These are phyloP conservation scores for Ancistrus triradiatus DNA, from an alignment of 2,113 vertebrate genomes.

Conservation along the genomic window DNA sequence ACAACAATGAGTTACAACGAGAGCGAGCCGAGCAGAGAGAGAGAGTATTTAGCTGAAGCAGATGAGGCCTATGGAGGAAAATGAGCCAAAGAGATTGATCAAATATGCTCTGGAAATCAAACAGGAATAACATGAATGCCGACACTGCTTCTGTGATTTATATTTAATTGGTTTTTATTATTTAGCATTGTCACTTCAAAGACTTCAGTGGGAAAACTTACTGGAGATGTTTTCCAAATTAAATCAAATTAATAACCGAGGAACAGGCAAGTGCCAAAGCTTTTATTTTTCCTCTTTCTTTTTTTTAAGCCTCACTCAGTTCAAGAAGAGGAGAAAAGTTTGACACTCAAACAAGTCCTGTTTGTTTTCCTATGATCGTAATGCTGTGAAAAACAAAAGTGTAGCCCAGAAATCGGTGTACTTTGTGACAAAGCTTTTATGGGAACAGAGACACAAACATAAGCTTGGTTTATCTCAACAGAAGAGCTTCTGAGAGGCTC, in stretches of 20 bases:
- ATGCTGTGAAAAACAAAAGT: neutral
- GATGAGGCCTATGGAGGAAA: conserved; percentile 60
- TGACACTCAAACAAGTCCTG: neutral
- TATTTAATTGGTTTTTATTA: conserved; percentile 79
- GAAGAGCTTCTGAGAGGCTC: too few relatives aligned
- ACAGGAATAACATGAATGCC: conserved; percentile 64
- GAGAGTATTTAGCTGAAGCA: conserved; percentile 68
- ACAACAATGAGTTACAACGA: conserved; percentile 57
- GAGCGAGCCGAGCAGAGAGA: conserved; percentile 21
- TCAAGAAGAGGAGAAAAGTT: conserved; percentile 16
- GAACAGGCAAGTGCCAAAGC: conserved; percentile 55
- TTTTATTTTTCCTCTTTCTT: conserved; percentile 34
- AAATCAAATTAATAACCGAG: conserved; percentile 68
- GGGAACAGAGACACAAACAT: too few relatives aligned
- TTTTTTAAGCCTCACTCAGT: conserved; percentile 1
- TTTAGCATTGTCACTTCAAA: conserved; percentile 79
- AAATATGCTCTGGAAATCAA: conserved; percentile 71
- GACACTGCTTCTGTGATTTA: conserved; percentile 72
- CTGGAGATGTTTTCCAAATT: conserved; percentile 70
- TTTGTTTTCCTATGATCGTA: conserved; percentile 16
- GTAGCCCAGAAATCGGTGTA: neutral
- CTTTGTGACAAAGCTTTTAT: too few relatives aligned
- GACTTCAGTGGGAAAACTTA: conserved; percentile 65
- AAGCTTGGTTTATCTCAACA: too few relatives aligned
- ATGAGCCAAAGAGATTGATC: conserved; percentile 65